Percentiles rank a stretch among this genome's conserved stretches.
phyloP scores from a whole-genome alignment of 2,113 vertebrate genomes.

The Bombycilla garrulus region DNA sequence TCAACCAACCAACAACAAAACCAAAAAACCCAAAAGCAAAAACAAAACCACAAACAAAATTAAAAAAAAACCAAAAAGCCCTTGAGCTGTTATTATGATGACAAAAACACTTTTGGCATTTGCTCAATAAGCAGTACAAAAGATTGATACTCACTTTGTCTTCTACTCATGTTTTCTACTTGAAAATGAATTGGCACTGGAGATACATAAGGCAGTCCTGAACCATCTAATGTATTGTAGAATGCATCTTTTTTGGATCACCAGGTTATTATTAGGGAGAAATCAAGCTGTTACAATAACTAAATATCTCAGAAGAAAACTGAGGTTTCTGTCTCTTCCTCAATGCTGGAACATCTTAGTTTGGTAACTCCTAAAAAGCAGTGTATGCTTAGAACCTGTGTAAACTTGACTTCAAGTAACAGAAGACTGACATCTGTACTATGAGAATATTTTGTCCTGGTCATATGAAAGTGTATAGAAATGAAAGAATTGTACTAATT shows the following conservation, averaged over 20 bases:
- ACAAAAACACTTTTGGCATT: rapidly evolving
- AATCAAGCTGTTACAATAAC: background rate
- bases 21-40: background rate
- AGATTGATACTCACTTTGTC: background rate
- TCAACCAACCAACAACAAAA: background rate
- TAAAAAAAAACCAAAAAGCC: rapidly evolving
- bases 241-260: background rate
- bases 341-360: background rate
- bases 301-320: background rate
- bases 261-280: background rate
- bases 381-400: background rate
- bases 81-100: background rate
- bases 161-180: background rate
- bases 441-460: background rate
- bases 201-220: background rate
- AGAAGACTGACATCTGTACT: background rate
- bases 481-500: background rate
- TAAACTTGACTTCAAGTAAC: background rate
- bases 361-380: background rate
- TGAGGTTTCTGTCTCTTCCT: background rate
- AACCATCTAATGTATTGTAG: background rate
- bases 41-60: background rate
- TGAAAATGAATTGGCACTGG: background rate
- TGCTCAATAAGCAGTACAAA: background rate
- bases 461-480: background rate